Conservation (phyloP, 2,888 invertebrate genomes). For the Dascillus cervinus region DNA sequence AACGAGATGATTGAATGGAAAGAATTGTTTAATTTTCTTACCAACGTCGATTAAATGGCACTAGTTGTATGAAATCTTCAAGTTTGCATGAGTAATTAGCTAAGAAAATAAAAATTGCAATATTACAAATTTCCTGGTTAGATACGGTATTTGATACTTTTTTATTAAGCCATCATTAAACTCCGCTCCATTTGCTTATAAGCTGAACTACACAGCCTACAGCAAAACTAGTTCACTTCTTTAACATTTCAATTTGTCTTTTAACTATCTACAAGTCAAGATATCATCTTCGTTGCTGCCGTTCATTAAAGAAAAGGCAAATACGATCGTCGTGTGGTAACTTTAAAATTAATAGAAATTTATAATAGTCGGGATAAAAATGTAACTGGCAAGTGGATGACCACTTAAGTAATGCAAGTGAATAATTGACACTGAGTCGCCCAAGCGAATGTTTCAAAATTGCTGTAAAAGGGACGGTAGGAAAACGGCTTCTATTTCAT, state of each 20-base stretch:
- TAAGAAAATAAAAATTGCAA: no score
- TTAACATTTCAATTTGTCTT: conserved; percentile 10
- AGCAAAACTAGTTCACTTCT: conserved; percentile 21
- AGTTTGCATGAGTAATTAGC: no score
- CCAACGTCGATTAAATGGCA: no score
- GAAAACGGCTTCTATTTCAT: no score
- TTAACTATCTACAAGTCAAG: conserved; percentile 10
- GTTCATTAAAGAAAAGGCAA: neutral
- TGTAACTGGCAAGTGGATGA: conserved; percentile 29
- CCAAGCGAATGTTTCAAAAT: conserved; percentile 17
- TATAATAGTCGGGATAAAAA: conserved; percentile 25
- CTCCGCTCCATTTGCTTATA: conserved; percentile 18
- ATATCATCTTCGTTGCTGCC: neutral
- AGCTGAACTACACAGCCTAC: conserved; percentile 16
- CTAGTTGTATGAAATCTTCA: no score
- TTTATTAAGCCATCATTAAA: conserved; percentile 1
- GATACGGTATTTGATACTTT: no score
- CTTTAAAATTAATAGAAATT: conserved; percentile 6
- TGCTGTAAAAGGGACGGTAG: no score
- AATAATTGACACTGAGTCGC: conserved; percentile 30
- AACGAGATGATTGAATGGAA: no score
- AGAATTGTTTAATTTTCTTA: no score
- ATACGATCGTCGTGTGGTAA: neutral
- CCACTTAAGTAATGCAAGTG: conserved; percentile 34
- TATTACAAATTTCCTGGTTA: no score